A percentile compares a stretch with the other conserved stretches of the same genome.
Conservation (phyloP, 1,140 invertebrate species). For the Atta colombica region DNA sequence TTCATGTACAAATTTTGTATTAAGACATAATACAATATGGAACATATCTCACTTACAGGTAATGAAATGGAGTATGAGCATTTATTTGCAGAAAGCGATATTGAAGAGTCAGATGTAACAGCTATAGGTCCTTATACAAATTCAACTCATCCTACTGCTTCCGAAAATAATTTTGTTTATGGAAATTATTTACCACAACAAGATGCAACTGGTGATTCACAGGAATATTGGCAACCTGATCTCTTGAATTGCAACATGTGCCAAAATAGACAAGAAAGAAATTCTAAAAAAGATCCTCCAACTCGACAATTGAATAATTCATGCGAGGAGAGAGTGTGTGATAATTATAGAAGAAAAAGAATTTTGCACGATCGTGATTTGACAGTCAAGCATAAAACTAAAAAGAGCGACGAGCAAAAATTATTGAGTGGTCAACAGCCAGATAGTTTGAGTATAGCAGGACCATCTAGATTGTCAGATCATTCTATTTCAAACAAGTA, state of each 20-base stretch:
- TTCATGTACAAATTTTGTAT: constrained; percentile 1
- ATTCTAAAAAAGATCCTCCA: constrained; percentile 64
- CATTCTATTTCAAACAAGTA: constrained; percentile 75
- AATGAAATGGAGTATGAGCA: constrained; percentile 87
- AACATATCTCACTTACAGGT: constrained; percentile 70
- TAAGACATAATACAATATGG: neutral
- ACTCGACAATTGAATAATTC: constrained; percentile 62
- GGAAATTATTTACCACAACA: constrained; percentile 61
- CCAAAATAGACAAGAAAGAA: constrained; percentile 74
- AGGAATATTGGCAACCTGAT: constrained; percentile 72
- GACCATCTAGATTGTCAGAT: constrained; percentile 83
- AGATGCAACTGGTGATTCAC: constrained; percentile 65
- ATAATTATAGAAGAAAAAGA: constrained; percentile 76
- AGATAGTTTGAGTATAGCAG: constrained; percentile 79
- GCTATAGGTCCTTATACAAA: constrained; percentile 78
- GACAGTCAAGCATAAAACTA: constrained; percentile 75
- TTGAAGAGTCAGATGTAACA: constrained; percentile 84
- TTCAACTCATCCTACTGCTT: constrained; percentile 72
- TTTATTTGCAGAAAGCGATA: constrained; percentile 87
- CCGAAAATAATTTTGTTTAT: constrained; percentile 75
- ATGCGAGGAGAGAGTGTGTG: constrained; percentile 67
- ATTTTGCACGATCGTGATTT: constrained; percentile 73
- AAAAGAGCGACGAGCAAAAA: constrained; percentile 74
- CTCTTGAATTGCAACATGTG: constrained; percentile 78
- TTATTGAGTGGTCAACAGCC: constrained; percentile 70